These are phyloP conservation scores for Cardinalis cardinalis DNA, from an alignment of 2,113 vertebrate species.

Conservation along the genomic window DNA sequence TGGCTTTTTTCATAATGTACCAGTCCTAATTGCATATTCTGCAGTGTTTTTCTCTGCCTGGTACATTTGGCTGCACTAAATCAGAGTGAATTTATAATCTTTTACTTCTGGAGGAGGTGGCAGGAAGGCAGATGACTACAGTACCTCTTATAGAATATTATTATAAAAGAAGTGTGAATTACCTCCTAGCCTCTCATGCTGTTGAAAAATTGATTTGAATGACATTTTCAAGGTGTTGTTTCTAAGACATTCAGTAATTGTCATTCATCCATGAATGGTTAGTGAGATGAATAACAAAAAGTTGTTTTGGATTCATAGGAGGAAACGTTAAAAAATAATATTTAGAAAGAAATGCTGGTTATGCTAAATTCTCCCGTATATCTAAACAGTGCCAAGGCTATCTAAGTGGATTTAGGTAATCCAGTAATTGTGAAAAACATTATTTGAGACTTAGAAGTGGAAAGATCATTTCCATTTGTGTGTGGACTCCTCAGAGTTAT, in stretches of 20 bases:
- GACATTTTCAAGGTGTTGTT: constrained; percentile 52
- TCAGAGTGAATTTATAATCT: constrained; percentile 44
- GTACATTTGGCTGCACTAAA: constrained; percentile 20
- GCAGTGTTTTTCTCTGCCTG: constrained; percentile 29
- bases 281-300: constrained; percentile 61
- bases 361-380: constrained; percentile 39
- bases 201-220: constrained; percentile 47
- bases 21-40: not conserved
- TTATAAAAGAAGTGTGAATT: constrained; percentile 65
- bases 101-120: constrained; percentile 43
- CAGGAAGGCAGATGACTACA: constrained; percentile 49
- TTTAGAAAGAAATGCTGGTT: constrained; percentile 28
- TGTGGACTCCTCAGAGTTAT: constrained; percentile 2
- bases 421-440: constrained; percentile 22
- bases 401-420: constrained; percentile 54
- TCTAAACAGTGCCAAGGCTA: constrained; percentile 39
- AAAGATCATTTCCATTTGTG: constrained; percentile 25
- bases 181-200: constrained; percentile 46
- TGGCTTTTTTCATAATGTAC: not conserved
- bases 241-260: constrained; percentile 44
- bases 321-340: constrained; percentile 59
- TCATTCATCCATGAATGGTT: constrained; percentile 29
- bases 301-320: constrained; percentile 46
- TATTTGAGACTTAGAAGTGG: constrained; percentile 6
- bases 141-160: constrained; percentile 58